Conservation (phyloP, 1,140 invertebrate genomes). For the Drosophila ercepeae region DNA sequence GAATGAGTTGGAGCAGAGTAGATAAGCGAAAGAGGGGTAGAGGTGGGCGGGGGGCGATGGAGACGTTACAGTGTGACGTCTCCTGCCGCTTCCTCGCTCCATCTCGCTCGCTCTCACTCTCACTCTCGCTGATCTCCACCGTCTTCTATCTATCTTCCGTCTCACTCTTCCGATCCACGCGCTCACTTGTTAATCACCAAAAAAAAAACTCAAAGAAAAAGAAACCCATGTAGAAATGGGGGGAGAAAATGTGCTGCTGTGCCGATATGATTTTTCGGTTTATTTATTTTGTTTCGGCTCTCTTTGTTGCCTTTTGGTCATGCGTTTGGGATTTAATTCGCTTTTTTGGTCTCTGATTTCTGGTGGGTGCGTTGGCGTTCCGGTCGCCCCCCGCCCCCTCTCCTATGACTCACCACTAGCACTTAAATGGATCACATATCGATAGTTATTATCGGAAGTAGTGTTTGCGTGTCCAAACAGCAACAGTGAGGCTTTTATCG, state of each 20-base stretch:
- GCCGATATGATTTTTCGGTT: conserved; percentile 67
- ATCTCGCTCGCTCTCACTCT: conserved; percentile 12
- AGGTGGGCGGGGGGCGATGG: not conserved
- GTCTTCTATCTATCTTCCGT: conserved; percentile 16
- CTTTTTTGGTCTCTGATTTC: conserved; percentile 28
- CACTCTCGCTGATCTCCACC: conserved; percentile 17
- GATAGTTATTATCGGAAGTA: conserved; percentile 19
- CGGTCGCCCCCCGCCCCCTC: not conserved
- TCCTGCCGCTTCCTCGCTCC: conserved; percentile 4
- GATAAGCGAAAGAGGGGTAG: not conserved
- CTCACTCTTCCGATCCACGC: conserved; percentile 23
- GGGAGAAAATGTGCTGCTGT: conserved; percentile 3
- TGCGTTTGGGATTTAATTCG: conserved; percentile 71
- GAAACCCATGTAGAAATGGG: not conserved
- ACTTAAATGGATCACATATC: conserved; percentile 40
- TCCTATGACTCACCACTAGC: conserved; percentile 25
- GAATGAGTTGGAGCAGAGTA: conserved; percentile 2
- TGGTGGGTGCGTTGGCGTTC: conserved; percentile 28
- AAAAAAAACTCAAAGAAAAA: conserved; percentile 27
- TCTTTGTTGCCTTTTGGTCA: conserved; percentile 55
- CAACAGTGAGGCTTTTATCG: too few relatives aligned
- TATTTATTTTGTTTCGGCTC: conserved; percentile 25
- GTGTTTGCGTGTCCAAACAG: not conserved
- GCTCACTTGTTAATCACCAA: conserved; percentile 68
- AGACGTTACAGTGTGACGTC: conserved; percentile 27